Percentiles rank a stretch among this genome's conserved stretches.
Evolutionary conservation across 2,113 vertebrate species (phyloP).

Genomic region (Oriolus oriolus): DNA sequence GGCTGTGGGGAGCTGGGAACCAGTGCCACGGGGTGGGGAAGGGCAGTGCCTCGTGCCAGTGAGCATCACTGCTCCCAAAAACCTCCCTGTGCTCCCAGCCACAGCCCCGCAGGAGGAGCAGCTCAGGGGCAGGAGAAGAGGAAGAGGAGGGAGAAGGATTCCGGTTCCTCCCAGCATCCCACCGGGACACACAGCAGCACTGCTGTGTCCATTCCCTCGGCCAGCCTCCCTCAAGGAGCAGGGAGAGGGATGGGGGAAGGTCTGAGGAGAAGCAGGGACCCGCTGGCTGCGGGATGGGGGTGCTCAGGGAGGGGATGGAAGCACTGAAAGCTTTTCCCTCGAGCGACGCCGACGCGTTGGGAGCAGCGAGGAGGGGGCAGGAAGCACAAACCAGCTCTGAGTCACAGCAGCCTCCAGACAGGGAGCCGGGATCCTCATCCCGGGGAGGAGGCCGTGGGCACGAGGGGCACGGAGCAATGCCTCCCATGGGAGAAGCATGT

Average conservation of each 20-base stretch:
- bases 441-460: fast-evolving
- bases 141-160: not conserved
- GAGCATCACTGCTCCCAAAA: not conserved
- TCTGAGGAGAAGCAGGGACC: not conserved
- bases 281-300: not conserved
- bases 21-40: too few relatives aligned
- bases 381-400: not conserved
- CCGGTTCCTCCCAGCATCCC: not conserved
- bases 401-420: not conserved
- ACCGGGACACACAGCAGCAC: not conserved
- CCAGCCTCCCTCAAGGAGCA: not conserved
- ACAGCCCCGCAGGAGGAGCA: fast-evolving
- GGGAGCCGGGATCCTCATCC: not conserved
- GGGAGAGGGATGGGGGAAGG: not conserved
- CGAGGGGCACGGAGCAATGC: fast-evolving
- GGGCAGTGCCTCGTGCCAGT: fast-evolving
- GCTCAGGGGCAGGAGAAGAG: not conserved
- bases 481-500: fast-evolving
- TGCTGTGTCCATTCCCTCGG: not conserved
- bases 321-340: not conserved
- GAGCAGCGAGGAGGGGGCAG: not conserved
- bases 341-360: fast-evolving
- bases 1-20: not conserved
- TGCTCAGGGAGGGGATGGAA: not conserved
- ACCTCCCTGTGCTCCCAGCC: not conserved